These are phyloP conservation scores for Prosopocoilus inquinatus DNA, from an alignment of 2,888 invertebrate genomes.

Conservation along the genomic window DNA sequence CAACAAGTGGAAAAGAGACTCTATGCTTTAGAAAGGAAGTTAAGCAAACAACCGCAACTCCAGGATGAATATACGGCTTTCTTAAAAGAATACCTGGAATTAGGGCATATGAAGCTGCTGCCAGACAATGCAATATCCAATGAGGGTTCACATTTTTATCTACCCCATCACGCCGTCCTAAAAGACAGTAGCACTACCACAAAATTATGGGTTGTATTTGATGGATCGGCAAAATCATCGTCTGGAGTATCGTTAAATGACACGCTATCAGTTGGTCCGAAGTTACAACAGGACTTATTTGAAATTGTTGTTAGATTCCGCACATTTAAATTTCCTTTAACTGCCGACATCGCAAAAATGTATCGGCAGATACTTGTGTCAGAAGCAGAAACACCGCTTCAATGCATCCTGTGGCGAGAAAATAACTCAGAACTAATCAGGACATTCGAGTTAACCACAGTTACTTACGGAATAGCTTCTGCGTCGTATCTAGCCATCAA, in stretches of 20 bases:
- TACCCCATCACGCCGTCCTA: slow-evolving; percentile 8
- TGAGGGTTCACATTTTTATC: background rate
- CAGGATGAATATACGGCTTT: background rate
- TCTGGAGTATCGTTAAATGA: background rate
- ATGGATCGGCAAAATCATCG: background rate
- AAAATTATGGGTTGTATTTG: slow-evolving; percentile 10
- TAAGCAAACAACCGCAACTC: background rate
- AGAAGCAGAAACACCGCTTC: no score
- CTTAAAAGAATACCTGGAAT: background rate
- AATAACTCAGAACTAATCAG: no score
- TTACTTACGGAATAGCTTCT: no score
- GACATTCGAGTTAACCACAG: no score
- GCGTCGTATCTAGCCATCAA: no score
- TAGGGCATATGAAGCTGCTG: background rate
- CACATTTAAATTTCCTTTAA: background rate
- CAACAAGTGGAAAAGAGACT: background rate
- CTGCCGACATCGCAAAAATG: slow-evolving; percentile 1
- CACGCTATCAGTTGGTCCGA: background rate
- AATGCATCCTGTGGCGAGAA: no score
- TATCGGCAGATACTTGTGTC: background rate
- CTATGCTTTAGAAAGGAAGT: background rate
- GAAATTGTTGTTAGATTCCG: background rate
- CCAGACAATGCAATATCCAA: background rate
- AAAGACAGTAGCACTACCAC: slow-evolving; percentile 3
- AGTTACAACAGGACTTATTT: background rate